Evolutionary conservation across 2,888 invertebrate species (phyloP).

Genomic region (Ethmia dodecea): DNA sequence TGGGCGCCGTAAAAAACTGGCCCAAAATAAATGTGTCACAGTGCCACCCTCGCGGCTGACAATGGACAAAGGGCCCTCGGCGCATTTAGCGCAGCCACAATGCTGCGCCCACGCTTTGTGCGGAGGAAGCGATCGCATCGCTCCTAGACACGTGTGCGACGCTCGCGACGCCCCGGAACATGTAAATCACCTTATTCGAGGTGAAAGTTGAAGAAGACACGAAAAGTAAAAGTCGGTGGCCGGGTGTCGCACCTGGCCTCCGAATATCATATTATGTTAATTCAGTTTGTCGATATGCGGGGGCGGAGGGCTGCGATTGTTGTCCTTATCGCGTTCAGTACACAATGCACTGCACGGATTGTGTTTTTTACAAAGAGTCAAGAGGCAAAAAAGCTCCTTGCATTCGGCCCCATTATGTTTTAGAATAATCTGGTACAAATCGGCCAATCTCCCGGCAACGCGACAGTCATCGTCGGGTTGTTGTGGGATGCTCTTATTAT

Average conservation of each 20-base stretch:
- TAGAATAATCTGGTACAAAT: constrained; percentile 60
- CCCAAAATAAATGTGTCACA: constrained; percentile 75
- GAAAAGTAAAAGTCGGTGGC: constrained; percentile 67
- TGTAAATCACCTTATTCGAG: constrained; percentile 65
- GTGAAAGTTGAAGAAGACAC: constrained; percentile 70
- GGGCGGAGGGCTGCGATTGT: constrained; percentile 55
- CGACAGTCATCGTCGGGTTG: constrained; percentile 37
- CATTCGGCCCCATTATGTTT: constrained; percentile 44
- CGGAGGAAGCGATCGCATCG: constrained; percentile 40
- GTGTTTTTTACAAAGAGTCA: constrained; percentile 46
- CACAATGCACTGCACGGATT: constrained; percentile 46
- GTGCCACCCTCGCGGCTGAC: constrained; percentile 68
- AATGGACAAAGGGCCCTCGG: constrained; percentile 66
- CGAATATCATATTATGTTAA: constrained; percentile 58
- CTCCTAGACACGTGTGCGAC: constrained; percentile 38
- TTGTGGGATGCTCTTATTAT: constrained; percentile 48
- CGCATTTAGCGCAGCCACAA: constrained; percentile 54
- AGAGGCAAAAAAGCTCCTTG: constrained; percentile 51
- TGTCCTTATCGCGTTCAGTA: constrained; percentile 44
- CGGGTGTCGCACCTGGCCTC: constrained; percentile 48
- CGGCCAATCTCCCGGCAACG: constrained; percentile 54
- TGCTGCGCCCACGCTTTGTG: constrained; percentile 57
- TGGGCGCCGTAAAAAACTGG: constrained; percentile 68
- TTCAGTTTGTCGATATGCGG: constrained; percentile 34
- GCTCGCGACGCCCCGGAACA: constrained; percentile 32